These are phyloP conservation scores for Drosophila subpulchrella DNA, from an alignment of 1,140 invertebrate species.

Conservation along the genomic window DNA sequence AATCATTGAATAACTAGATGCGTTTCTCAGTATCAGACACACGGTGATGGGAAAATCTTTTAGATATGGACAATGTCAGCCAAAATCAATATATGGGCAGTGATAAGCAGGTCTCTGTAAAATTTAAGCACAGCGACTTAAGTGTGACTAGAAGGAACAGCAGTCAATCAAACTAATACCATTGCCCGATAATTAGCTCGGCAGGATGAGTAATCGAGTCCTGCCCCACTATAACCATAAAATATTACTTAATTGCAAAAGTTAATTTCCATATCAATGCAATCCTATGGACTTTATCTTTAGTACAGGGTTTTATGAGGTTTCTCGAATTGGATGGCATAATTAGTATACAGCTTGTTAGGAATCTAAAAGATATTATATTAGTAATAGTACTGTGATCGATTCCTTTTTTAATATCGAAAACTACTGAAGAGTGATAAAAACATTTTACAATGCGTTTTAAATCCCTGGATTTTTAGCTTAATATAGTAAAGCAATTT, in stretches of 20 bases:
- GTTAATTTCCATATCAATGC: neutral
- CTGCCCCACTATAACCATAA: conserved; percentile 5
- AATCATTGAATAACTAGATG: conserved; percentile 39
- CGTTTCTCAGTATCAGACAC: conserved; percentile 27
- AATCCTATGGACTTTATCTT: neutral
- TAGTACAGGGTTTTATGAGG: neutral
- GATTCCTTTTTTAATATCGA: no score
- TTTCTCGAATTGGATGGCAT: no score
- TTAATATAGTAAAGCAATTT: no score
- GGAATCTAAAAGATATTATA: neutral
- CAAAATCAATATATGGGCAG: conserved; percentile 21
- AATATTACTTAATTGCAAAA: neutral
- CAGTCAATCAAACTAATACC: conserved; percentile 55
- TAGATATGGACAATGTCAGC: conserved; percentile 50
- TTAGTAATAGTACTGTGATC: no score
- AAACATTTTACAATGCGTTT: no score
- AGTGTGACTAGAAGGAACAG: conserved; percentile 53
- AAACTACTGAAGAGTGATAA: no score
- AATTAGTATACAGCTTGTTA: neutral
- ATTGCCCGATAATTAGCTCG: conserved; percentile 5
- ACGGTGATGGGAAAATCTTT: conserved; percentile 50
- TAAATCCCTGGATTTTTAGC: no score
- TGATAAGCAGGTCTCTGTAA: conserved; percentile 66
- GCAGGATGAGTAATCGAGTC: conserved; percentile 16
- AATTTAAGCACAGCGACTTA: conserved; percentile 54